Evolutionary conservation across 2,113 vertebrate genomes (phyloP).

Genomic region (Limanda limanda): DNA sequence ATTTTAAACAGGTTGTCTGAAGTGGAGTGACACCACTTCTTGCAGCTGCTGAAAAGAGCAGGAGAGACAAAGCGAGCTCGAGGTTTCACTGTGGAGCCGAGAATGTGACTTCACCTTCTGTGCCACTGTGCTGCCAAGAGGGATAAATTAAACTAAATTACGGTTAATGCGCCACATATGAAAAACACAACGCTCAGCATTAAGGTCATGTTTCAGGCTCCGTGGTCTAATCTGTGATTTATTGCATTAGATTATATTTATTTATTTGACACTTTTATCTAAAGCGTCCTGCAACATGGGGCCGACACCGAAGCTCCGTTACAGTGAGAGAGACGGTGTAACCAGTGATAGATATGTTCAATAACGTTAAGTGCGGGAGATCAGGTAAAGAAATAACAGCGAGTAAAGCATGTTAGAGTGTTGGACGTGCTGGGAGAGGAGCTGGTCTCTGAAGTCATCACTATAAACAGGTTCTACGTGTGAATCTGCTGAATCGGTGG

Average conservation of each 20-base stretch:
- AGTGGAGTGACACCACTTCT: slow-evolving; percentile 50
- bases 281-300: neutral
- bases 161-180: slow-evolving; percentile 21
- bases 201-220: neutral
- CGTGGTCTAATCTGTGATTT: neutral
- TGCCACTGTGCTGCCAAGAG: slow-evolving; percentile 20
- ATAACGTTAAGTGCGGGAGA: neutral
- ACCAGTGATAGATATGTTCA: neutral
- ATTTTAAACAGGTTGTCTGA: slow-evolving; percentile 40
- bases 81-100: too few relatives aligned
- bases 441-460: neutral
- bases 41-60: slow-evolving; percentile 39
- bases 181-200: slow-evolving; percentile 38
- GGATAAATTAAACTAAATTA: slow-evolving; percentile 45
- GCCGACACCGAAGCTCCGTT: neutral
- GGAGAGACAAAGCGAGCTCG: neutral
- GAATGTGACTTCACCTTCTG: slow-evolving; percentile 27
- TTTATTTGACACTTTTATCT: neutral
- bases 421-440: neutral
- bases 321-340: neutral
- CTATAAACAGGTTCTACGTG: too few relatives aligned
- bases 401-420: neutral
- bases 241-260: neutral
- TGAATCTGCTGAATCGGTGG: too few relatives aligned
- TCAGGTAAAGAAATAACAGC: neutral